Percentiles rank a stretch among this genome's conserved stretches.
These are phyloP conservation scores for Yponomeuta cagnagella DNA, from an alignment of 2,888 invertebrate genomes.

Conservation along the genomic window DNA sequence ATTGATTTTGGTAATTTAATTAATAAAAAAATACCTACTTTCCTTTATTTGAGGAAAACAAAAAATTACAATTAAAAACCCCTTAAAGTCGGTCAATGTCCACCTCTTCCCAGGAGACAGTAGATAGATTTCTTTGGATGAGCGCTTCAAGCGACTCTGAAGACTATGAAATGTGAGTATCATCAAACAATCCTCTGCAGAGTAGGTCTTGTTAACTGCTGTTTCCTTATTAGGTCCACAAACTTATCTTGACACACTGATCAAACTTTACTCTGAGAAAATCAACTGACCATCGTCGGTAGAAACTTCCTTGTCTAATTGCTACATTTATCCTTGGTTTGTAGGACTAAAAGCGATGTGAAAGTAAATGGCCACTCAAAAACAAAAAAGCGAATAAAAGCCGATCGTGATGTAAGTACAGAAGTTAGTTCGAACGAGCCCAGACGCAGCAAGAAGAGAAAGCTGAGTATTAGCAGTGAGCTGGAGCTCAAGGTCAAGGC, in stretches of 20 bases:
- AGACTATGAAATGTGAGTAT: slow-evolving; percentile 32
- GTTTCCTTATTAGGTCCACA: background rate
- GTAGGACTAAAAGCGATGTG: slow-evolving; percentile 14
- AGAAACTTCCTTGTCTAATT: background rate
- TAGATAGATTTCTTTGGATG: slow-evolving; percentile 46
- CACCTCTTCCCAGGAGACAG: slow-evolving; percentile 31
- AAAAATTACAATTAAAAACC: too few species aligned
- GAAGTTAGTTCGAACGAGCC: slow-evolving; percentile 22
- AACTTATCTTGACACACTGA: background rate
- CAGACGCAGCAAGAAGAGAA: slow-evolving; percentile 15
- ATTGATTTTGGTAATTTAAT: too few species aligned
- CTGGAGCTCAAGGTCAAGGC: background rate
- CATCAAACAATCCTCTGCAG: too few species aligned
- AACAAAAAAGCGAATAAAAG: background rate
- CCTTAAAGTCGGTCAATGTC: background rate
- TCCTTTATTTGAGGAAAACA: too few species aligned
- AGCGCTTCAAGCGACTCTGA: slow-evolving; percentile 36
- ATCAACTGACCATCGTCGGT: background rate
- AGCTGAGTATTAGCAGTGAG: slow-evolving; percentile 18
- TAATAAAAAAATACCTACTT: too few species aligned
- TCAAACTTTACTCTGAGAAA: too few species aligned
- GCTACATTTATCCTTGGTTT: slow-evolving; percentile 2
- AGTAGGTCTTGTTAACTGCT: background rate
- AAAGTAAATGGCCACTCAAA: slow-evolving; percentile 11
- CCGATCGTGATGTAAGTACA: slow-evolving; percentile 18